A percentile compares a stretch with the other conserved stretches of the same genome.
Evolutionary conservation across 1,140 invertebrate species (phyloP).

Genomic region (Drosophila punjabiensis): DNA sequence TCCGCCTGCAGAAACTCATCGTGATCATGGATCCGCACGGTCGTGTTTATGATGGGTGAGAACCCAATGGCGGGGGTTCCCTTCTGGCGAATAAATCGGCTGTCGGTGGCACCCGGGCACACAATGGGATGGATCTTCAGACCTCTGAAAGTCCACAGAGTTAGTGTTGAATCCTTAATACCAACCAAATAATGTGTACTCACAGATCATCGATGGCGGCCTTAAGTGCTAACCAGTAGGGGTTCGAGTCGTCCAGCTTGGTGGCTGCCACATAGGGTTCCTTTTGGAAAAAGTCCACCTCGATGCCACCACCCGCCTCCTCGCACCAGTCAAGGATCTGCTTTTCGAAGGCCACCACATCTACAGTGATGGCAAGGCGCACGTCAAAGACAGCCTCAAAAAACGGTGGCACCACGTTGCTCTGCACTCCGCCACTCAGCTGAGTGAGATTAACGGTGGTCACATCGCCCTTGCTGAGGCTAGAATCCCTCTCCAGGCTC

Average conservation of each 20-base stretch:
- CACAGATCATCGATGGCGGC: constrained; percentile 87
- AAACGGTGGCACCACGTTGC: constrained; percentile 95
- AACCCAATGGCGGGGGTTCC: constrained; percentile 91
- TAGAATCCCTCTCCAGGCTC: constrained; percentile 88
- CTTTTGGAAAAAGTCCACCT: constrained; percentile 90
- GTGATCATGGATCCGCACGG: constrained; percentile 91
- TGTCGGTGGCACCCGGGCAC: constrained; percentile 93
- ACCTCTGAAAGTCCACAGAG: constrained; percentile 66
- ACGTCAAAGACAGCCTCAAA: constrained; percentile 91
- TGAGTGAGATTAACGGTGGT: constrained; percentile 95
- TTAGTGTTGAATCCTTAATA: too few relatives aligned
- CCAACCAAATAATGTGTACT: constrained; percentile 88
- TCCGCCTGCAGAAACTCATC: constrained; percentile 91
- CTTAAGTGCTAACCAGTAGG: constrained; percentile 92
- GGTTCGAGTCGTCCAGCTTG: constrained; percentile 89
- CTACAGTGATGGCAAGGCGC: constrained; percentile 90
- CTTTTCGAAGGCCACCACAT: constrained; percentile 90
- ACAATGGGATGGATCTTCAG: constrained; percentile 89
- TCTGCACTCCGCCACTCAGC: constrained; percentile 95
- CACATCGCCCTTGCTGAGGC: constrained; percentile 91
- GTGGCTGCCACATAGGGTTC: constrained; percentile 88
- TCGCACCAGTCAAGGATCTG: constrained; percentile 90
- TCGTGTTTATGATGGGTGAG: constrained; percentile 92
- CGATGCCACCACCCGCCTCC: constrained; percentile 92
- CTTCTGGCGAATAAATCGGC: constrained; percentile 90